Conservation (phyloP, 2,888 invertebrate genomes). For the Leucoptera coffeella region DNA sequence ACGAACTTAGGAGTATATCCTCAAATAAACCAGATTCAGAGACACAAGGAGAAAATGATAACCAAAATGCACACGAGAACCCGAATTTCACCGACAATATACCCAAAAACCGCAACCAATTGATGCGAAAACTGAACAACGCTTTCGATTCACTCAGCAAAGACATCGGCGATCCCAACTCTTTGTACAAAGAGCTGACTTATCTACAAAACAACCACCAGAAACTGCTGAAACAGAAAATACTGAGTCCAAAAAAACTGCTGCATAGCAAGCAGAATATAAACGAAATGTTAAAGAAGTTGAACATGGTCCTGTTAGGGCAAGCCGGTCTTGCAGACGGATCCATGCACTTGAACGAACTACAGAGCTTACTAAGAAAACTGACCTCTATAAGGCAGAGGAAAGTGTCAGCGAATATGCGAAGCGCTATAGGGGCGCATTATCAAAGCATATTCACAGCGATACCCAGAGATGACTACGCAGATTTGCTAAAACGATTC, state of each 20-base stretch:
- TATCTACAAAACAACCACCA: slow-evolving; percentile 33
- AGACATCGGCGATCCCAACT: slow-evolving; percentile 44
- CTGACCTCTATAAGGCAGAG: slow-evolving; percentile 19
- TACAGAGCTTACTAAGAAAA: slow-evolving; percentile 23
- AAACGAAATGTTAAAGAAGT: slow-evolving; percentile 30
- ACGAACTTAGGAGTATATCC: slow-evolving; percentile 32
- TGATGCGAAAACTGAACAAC: slow-evolving; percentile 19
- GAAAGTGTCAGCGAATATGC: slow-evolving; percentile 22
- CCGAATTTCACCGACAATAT: slow-evolving; percentile 11
- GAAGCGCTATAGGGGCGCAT: slow-evolving; percentile 43
- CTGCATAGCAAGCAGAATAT: slow-evolving; percentile 25
- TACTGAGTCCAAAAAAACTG: slow-evolving; percentile 19
- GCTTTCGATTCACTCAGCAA: slow-evolving; percentile 28
- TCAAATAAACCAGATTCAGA: slow-evolving; percentile 9
- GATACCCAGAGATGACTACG: slow-evolving; percentile 27
- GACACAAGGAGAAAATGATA: slow-evolving; percentile 5
- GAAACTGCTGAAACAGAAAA: slow-evolving; percentile 24
- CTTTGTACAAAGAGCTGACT: slow-evolving; percentile 30
- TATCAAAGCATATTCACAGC: slow-evolving; percentile 47
- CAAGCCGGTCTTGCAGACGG: slow-evolving; percentile 54
- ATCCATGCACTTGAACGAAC: slow-evolving; percentile 26
- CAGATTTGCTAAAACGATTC: slow-evolving; percentile 21
- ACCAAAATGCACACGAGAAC: slow-evolving; percentile 8
- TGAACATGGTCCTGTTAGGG: slow-evolving; percentile 56
- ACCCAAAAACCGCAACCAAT: slow-evolving; percentile 23